Evolutionary conservation across 1,140 invertebrate species (phyloP).

Genomic region (Leptinotarsa undecemlineata): DNA sequence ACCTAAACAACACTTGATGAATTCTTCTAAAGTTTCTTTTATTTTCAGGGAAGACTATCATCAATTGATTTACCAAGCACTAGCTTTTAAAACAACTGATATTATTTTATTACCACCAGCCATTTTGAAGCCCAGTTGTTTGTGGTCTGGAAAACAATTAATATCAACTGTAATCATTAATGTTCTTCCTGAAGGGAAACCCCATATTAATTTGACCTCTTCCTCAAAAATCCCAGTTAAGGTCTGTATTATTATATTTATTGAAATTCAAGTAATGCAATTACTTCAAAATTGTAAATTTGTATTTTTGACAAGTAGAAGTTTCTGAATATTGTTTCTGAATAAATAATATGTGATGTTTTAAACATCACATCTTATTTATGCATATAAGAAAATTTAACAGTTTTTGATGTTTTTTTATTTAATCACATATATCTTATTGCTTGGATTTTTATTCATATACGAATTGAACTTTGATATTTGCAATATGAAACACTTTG

Average conservation of each 20-base stretch:
- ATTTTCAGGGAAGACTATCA: conserved; percentile 78
- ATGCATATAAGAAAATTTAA: too few species aligned
- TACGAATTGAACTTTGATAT: too few species aligned
- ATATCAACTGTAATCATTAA: conserved; percentile 88
- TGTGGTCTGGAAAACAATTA: conserved; percentile 98
- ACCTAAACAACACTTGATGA: conserved; percentile 1
- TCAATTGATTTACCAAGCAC: conserved; percentile 85
- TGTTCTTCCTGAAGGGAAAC: conserved; percentile 75
- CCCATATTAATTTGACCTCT: conserved; percentile 76
- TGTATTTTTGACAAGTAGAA: too few species aligned
- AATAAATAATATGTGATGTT: too few species aligned
- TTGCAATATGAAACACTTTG: too few species aligned
- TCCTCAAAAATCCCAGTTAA: conserved; percentile 83
- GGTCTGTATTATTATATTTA: conserved; percentile 45
- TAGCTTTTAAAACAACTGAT: conserved; percentile 67
- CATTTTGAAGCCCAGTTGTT: conserved; percentile 82
- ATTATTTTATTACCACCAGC: conserved; percentile 82
- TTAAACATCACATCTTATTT: too few species aligned
- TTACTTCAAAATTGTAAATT: too few species aligned
- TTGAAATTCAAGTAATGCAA: too few species aligned
- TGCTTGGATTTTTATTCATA: too few species aligned
- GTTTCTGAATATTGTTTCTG: too few species aligned
- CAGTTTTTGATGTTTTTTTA: too few species aligned
- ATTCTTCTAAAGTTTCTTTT: background rate
- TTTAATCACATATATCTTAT: too few species aligned